These are phyloP conservation scores for Centropristis striata DNA, from an alignment of 2,113 vertebrate genomes.

Conservation along the genomic window DNA sequence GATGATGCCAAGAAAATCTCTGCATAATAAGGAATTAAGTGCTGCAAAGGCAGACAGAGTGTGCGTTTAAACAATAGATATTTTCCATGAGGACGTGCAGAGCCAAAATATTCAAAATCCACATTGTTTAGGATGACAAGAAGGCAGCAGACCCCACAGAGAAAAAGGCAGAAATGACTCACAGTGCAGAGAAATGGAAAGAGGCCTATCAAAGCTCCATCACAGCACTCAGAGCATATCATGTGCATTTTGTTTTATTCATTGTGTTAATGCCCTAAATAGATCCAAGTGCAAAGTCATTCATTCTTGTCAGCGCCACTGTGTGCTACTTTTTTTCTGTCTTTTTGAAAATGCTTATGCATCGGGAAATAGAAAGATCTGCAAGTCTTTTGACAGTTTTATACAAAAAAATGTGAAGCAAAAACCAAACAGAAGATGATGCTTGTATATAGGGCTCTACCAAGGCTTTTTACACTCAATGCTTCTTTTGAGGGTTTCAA, in stretches of 20 bases:
- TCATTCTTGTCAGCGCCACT: constrained; percentile 35
- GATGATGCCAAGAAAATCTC: constrained; percentile 56
- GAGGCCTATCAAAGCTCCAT: constrained; percentile 45
- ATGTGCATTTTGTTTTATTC: constrained; percentile 59
- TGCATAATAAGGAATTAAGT: constrained; percentile 63
- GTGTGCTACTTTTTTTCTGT: constrained; percentile 42
- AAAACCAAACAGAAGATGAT: not conserved
- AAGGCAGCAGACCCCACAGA: constrained; percentile 22
- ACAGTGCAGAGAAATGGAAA: constrained; percentile 13
- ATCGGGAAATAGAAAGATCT: constrained; percentile 12
- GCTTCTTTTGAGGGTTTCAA: no score
- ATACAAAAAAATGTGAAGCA: not conserved
- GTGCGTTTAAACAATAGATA: constrained; percentile 52
- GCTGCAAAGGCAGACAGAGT: constrained; percentile 30
- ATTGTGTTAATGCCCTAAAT: constrained; percentile 53
- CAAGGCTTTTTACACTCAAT: no score
- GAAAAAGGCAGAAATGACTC: constrained; percentile 8
- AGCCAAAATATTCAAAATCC: constrained; percentile 58
- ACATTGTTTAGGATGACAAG: constrained; percentile 27
- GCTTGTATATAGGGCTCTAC: no score
- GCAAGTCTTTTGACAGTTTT: constrained; percentile 21
- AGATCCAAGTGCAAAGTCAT: constrained; percentile 44
- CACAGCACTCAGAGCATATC: constrained; percentile 21
- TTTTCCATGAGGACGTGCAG: constrained; percentile 40
- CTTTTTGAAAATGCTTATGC: constrained; percentile 3